Evolutionary conservation across 2,797 vertebrate species (phyloP), one percentile per base, ranked within the genome.

Genomic region (Catostomus latipinnis): DNA sequence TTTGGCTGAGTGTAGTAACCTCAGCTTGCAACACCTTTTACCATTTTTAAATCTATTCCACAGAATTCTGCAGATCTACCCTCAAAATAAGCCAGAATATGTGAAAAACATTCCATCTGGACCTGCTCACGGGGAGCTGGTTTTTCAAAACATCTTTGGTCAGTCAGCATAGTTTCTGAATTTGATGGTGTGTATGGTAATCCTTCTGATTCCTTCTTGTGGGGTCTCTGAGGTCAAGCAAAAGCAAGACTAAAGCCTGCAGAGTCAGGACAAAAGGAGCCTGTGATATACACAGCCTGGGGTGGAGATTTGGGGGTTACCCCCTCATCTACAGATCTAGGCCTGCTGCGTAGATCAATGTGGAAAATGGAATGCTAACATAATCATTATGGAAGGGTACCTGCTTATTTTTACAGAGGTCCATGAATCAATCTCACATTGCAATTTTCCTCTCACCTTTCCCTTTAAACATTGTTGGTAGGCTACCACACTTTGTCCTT

Each of bases 351-450:
- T 66, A 61, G 75, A 83, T 83, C 73, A 80, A 80, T 83, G 76
- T 60, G 67, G 53, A 80, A 79, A 76, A 80, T 83, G 69, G 63
- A 58, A 80, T 58, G 82, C 82, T 80, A 80, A 83, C 82, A 76
- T 71, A 76, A 73, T 76, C 78, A 77, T 76, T 71, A 68, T n/a
- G 77, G 54, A 78, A 61, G 71, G 67, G 73, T 71, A 71, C 70
- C 49, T 16, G 52, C 72, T 49, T 75, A 80, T 56, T 48, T 62
- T 66, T 66, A 57, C 61, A 52, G 54, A 67, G 18, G 62, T 54
- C 71, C 52, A 65, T 80, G 60, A 56, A 61, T 83, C 67, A 80
- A 76, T n/a, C 48, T 68, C 53, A 74, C 73, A 12, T 8, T 76
- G 68, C 57, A 78, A 62, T 72, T 45, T 18, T 34, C 13, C 52